Base-by-base conservation (phyloP, 2,888 invertebrate genomes). In the Syritta pipiens region DNA sequence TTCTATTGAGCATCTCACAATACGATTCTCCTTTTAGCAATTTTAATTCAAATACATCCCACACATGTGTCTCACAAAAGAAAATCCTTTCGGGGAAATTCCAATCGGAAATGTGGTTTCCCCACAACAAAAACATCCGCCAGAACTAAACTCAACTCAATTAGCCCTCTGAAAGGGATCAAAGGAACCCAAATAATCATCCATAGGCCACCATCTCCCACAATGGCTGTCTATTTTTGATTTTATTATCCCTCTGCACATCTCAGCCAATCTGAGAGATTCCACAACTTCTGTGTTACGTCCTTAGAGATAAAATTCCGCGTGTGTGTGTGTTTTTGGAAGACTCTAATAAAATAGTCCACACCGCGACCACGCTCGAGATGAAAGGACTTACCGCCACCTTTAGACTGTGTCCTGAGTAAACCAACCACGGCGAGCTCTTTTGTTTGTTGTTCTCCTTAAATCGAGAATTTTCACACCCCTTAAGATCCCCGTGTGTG, bases 391-490 rank as follows among this genome's bases (percentile, higher is more conserved):
- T 24, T 30, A 24, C 51, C 37, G 37, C 37, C 24, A 37, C 24
- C 37, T 24, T 24, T 22, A 17, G 9, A 9, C 20, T 44, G 49
- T 48, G 26, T 59, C 57, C 68, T 68, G 57, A 40, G 32, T 17
- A 32, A 57, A 57, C 37, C 46, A 24, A 19, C n/a, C n/a, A 48
- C 26, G 30, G 26, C 10, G 10, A 57, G 17, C 12, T 28, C 12
- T 48, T 68, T 24, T 60, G 51, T 60, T 60, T 69, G 42, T 44
- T 5, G 40, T 60, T 51, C 59, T 51, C 24, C 37, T 69, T 51
- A 69, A 60, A 44, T 32, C 51, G 69, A 44, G 42, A 69, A 51
- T 51, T 69, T 60, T 69, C 69, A 69, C 69, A 69, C 69, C 60
- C n/a, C n/a, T n/a, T n/a, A n/a, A 60, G 20, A 67, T 44, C 49